A percentile compares a stretch with the other conserved stretches of the same genome.
phyloP scores from a whole-genome alignment of 2,888 invertebrate genomes.

The Meiosimyza platycephala region DNA sequence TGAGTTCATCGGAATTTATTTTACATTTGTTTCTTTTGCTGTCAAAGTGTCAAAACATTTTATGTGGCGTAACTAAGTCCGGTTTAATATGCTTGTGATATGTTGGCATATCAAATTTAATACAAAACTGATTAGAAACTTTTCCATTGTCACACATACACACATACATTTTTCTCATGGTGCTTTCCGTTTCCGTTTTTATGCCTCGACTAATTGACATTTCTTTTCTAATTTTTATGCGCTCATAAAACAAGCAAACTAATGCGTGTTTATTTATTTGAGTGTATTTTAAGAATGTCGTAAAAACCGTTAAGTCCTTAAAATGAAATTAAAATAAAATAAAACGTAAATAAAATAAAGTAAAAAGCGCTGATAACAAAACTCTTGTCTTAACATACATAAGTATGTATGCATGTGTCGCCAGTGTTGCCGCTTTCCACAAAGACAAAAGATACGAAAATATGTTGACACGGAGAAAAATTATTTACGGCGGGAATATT shows the following conservation, averaged over 20 bases:
- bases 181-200: not conserved
- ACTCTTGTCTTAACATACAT: not conserved
- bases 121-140: slow-evolving; percentile 21
- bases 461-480: no score
- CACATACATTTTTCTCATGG: not conserved
- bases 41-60: slow-evolving; percentile 20
- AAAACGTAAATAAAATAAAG: slow-evolving; percentile 25
- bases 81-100: not conserved
- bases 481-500: no score
- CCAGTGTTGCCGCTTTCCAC: not conserved
- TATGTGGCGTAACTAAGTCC: slow-evolving; percentile 26
- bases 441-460: no score
- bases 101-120: not conserved
- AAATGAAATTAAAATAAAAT: slow-evolving; percentile 49
- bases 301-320: slow-evolving; percentile 48
- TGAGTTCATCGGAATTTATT: no score
- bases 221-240: slow-evolving; percentile 31
- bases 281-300: slow-evolving; percentile 40
- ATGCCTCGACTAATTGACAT: slow-evolving; percentile 23
- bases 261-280: slow-evolving; percentile 31
- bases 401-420: not conserved
- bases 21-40: not conserved
- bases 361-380: slow-evolving; percentile 28
- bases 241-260: slow-evolving; percentile 46
- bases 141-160: not conserved